Percentiles rank a stretch among this genome's conserved stretches.
Conservation (phyloP, 2,888 invertebrate species). For the Tribolium freemani region DNA sequence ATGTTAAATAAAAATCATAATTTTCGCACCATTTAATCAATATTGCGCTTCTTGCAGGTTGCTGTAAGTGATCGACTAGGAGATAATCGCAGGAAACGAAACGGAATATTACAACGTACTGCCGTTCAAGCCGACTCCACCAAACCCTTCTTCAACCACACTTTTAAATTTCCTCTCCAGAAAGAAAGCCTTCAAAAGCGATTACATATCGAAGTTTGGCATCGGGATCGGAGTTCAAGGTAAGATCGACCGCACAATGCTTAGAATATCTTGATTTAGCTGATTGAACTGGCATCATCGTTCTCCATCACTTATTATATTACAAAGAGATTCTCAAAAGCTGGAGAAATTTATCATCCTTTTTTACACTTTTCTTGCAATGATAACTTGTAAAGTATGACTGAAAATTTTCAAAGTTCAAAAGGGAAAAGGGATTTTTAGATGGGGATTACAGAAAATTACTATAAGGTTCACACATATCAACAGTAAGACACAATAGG, state of each 20-base stretch:
- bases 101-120: conserved; percentile 81
- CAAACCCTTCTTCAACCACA: conserved; percentile 85
- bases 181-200: conserved; percentile 74
- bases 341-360: not conserved
- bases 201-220: conserved; percentile 83
- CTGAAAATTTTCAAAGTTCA: not conserved
- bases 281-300: not conserved
- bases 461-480: not conserved
- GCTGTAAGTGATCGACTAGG: conserved; percentile 69
- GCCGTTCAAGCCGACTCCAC: conserved; percentile 84
- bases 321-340: not conserved
- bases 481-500: not conserved
- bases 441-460: not conserved
- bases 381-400: not conserved
- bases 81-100: conserved; percentile 58
- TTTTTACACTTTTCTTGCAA: not conserved
- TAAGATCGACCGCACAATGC: conserved; percentile 66
- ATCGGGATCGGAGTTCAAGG: conserved; percentile 86
- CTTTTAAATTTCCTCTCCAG: conserved; percentile 77
- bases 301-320: not conserved
- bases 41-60: conserved; percentile 67
- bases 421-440: not conserved
- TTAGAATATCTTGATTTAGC: conserved; percentile 3
- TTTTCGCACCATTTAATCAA: conserved; percentile 15
- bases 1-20: not conserved